Percentiles rank a stretch among this genome's conserved stretches.
Evolutionary conservation across 1,140 invertebrate genomes (phyloP).

Genomic region (Platorchestia sp.): DNA sequence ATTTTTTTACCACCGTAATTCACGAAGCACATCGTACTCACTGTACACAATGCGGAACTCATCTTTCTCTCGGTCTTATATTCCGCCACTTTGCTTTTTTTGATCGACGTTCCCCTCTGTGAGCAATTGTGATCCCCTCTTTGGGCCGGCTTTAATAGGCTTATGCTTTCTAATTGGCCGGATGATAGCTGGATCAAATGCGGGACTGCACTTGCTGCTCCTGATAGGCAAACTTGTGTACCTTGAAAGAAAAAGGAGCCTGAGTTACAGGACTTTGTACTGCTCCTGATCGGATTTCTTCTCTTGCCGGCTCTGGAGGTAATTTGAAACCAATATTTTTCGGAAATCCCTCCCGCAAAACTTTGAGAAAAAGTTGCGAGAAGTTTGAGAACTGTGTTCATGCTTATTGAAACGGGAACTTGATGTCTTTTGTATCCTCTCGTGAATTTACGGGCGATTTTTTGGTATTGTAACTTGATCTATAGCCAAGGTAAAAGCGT

Average conservation of each 20-base stretch:
- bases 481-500: no score
- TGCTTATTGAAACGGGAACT: background rate
- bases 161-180: background rate
- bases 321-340: background rate
- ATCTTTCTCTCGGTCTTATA: background rate
- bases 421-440: background rate
- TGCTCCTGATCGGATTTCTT: background rate
- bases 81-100: background rate
- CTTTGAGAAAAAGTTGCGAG: background rate
- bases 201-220: background rate
- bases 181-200: background rate
- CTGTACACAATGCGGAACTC: background rate
- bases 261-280: background rate
- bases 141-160: background rate
- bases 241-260: background rate
- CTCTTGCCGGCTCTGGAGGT: background rate
- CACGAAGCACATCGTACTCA: no score
- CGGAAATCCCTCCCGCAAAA: background rate
- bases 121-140: background rate
- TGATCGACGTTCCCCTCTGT: background rate
- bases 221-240: background rate
- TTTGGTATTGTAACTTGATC: no score
- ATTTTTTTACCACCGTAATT: no score
- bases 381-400: background rate
- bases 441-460: background rate